phyloP scores from a whole-genome alignment of 1,140 invertebrate species.

The Ctenoplectra terminalis region DNA sequence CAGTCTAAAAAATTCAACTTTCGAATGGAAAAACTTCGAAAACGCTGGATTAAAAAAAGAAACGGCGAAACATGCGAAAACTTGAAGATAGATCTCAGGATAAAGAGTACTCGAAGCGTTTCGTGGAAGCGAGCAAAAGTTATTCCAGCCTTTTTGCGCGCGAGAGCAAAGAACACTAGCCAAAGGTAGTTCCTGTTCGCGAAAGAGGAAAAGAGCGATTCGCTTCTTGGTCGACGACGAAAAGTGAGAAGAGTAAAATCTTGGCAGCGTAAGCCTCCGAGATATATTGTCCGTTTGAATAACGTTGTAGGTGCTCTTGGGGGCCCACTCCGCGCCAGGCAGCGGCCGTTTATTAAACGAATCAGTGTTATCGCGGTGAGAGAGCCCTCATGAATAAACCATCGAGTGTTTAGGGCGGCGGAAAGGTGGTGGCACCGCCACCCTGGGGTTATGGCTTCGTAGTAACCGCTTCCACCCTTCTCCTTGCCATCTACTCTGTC shows the following conservation, averaged over 20 bases:
- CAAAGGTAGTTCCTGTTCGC: not conserved
- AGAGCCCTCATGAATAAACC: conserved; percentile 82
- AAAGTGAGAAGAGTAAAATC: conserved; percentile 61
- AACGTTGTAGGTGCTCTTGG: conserved; percentile 71
- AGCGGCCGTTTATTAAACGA: conserved; percentile 81
- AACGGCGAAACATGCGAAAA: not conserved
- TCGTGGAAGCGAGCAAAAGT: not conserved
- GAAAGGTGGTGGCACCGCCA: conserved; percentile 64
- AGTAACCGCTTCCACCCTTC: conserved; percentile 60
- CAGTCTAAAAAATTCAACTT: not conserved
- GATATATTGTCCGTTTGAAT: conserved; percentile 80
- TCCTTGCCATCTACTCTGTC: conserved; percentile 2
- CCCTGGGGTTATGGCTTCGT: conserved; percentile 66
- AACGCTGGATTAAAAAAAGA: not conserved
- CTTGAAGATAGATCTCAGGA: not conserved
- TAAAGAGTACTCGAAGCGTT: conserved; percentile 2
- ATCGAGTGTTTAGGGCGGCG: conserved; percentile 78
- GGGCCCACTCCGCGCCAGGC: conserved; percentile 55
- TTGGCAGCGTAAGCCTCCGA: conserved; percentile 77
- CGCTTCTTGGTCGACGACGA: conserved; percentile 26
- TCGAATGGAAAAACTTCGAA: not conserved
- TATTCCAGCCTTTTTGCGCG: conserved; percentile 15
- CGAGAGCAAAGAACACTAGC: not conserved
- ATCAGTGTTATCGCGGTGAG: conserved; percentile 81
- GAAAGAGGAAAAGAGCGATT: conserved; percentile 42